These are phyloP conservation scores for Dreissena polymorpha DNA, from an alignment of 1,140 invertebrate genomes.

Conservation along the genomic window DNA sequence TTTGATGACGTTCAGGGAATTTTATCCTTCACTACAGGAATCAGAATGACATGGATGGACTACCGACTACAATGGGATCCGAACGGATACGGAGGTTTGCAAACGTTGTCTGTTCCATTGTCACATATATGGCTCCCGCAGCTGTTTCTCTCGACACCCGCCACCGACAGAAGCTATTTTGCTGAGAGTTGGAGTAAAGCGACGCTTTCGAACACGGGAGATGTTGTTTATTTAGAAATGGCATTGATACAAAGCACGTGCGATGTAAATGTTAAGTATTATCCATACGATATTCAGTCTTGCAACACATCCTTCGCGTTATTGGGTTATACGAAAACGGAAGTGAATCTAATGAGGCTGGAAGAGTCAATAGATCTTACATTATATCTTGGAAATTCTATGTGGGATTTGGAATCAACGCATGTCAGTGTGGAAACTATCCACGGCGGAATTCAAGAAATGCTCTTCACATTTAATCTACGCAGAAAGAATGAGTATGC, in stretches of 20 bases:
- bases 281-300: no score
- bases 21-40: conserved; percentile 36
- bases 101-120: conserved; percentile 10
- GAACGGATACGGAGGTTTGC: background rate
- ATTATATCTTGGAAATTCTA: background rate
- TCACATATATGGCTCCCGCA: conserved; percentile 53
- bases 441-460: background rate
- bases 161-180: background rate
- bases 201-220: background rate
- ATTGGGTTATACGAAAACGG: conserved; percentile 84
- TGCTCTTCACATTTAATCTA: conserved; percentile 42
- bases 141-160: conserved; percentile 26
- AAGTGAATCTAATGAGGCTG: conserved; percentile 12
- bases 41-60: conserved; percentile 35
- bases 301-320: conserved; percentile 70
- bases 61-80: conserved; percentile 4
- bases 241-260: conserved; percentile 93
- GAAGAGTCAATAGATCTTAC: background rate
- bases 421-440: background rate
- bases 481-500: conserved; percentile 75
- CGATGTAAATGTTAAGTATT: no score
- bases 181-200: conserved; percentile 26
- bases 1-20: conserved; percentile 52
- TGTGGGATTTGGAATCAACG: background rate
- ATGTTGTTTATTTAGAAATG: conserved; percentile 4